Conservation (phyloP, 1,140 invertebrate genomes). For the Stegodyphus mimosarum region DNA sequence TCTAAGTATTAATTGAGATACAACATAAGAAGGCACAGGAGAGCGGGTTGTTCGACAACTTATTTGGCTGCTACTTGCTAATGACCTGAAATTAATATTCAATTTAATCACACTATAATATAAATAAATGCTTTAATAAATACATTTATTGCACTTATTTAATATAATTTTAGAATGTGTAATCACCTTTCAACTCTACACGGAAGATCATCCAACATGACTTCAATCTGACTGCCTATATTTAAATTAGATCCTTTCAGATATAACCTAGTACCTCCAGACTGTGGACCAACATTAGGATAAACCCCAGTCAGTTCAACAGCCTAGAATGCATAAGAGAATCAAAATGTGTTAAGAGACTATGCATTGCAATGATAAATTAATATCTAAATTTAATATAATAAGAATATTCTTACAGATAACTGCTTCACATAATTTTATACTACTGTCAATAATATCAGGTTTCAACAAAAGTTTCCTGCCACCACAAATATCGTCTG, state of each 20-base stretch:
- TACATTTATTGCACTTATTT: too few species aligned
- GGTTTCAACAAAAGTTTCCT: too few species aligned
- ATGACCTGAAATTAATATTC: conserved; percentile 59
- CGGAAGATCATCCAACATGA: conserved; percentile 87
- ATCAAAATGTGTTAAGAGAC: too few species aligned
- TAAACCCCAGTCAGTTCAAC: conserved; percentile 82
- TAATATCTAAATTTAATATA: too few species aligned
- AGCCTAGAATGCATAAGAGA: conserved; percentile 19
- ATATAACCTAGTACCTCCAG: conserved; percentile 92
- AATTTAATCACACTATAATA: not conserved
- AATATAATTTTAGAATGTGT: not conserved
- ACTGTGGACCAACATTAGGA: conserved; percentile 88
- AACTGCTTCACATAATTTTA: too few species aligned
- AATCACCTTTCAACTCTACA: conserved; percentile 82
- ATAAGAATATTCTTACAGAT: too few species aligned
- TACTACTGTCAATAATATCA: too few species aligned
- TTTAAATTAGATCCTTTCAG: conserved; percentile 92
- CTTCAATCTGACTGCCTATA: conserved; percentile 89
- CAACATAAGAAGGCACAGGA: conserved; percentile 65
- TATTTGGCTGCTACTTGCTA: conserved; percentile 85
- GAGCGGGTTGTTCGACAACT: conserved; percentile 86
- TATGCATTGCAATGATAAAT: too few species aligned
- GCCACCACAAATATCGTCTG: too few species aligned
- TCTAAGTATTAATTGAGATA: conserved; percentile 75
- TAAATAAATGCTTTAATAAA: not conserved